Percentiles rank a stretch among this genome's conserved stretches.
Evolutionary conservation across 2,113 vertebrate species (phyloP).

Genomic region (Neoarius graeffei): DNA sequence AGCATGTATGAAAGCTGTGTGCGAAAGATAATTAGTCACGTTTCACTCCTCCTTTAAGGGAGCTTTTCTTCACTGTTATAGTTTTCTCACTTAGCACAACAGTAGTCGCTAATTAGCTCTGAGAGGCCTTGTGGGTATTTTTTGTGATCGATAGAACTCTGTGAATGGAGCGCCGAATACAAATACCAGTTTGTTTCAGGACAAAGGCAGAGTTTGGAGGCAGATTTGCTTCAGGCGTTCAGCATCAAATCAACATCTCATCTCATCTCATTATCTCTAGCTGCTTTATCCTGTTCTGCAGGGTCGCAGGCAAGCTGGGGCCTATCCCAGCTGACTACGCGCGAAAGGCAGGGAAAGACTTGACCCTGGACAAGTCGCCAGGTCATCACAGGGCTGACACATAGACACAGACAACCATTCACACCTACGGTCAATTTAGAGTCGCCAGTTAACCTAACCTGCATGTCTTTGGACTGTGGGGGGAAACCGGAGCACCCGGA

Average conservation of each 20-base stretch:
- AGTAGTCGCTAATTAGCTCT: constrained; percentile 47
- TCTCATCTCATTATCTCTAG: too few species aligned
- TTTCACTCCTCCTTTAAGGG: background rate
- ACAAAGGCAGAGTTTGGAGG: constrained; percentile 20
- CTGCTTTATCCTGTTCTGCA: too few species aligned
- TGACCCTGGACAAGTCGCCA: too few species aligned
- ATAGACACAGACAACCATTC: too few species aligned
- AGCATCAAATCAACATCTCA: constrained; percentile 2
- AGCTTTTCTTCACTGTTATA: constrained; percentile 7
- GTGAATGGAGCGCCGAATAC: constrained; percentile 7
- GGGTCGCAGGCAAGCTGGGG: too few species aligned
- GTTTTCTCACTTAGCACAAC: constrained; percentile 27
- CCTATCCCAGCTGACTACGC: too few species aligned
- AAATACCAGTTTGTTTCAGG: constrained; percentile 15
- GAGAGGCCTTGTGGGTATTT: constrained; percentile 48
- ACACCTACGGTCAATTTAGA: too few species aligned
- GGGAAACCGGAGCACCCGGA: too few species aligned
- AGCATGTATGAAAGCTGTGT: background rate
- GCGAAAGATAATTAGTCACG: background rate
- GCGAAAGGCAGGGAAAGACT: too few species aligned
- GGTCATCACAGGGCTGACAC: too few species aligned
- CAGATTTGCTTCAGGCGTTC: background rate
- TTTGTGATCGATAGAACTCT: constrained; percentile 46
- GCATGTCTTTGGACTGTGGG: too few species aligned
- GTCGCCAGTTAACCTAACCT: too few species aligned